Evolutionary conservation across 2,888 invertebrate species (phyloP).

Genomic region (Emmelina monodactyla): DNA sequence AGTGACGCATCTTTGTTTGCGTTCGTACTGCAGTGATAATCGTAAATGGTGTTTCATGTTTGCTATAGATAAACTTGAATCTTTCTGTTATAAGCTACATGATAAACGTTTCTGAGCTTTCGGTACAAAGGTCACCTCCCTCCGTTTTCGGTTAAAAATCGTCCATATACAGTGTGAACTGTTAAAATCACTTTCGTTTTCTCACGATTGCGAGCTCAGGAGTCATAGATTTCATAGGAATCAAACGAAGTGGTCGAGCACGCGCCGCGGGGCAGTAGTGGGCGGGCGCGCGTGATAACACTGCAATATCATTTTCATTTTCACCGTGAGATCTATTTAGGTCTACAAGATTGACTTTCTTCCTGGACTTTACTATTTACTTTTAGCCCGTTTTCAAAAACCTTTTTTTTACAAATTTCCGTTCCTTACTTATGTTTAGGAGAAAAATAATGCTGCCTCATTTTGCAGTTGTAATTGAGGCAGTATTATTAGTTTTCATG

Average conservation of each 20-base stretch:
- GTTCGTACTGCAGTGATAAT: slow-evolving; percentile 7
- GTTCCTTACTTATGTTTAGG: no score
- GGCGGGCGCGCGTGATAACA: slow-evolving; percentile 10
- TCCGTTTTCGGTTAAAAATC: no score
- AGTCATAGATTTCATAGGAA: no score
- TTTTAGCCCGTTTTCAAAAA: slow-evolving; percentile 2
- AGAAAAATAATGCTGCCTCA: no score
- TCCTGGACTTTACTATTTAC: slow-evolving; percentile 1
- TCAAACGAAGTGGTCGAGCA: no score
- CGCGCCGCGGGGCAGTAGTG: slow-evolving; percentile 9
- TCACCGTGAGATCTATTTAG: slow-evolving; percentile 14
- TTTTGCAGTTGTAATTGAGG: no score
- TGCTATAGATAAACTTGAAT: slow-evolving; percentile 4
- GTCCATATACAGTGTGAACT: slow-evolving; percentile 5
- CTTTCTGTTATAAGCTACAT: no score
- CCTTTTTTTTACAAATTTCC: no score
- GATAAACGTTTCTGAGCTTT: no score
- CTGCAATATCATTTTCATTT: slow-evolving; percentile 15
- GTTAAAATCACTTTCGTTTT: slow-evolving; percentile 2
- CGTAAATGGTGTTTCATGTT: slow-evolving; percentile 8
- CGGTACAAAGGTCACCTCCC: no score
- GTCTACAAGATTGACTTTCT: slow-evolving; percentile 3
- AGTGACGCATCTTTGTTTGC: slow-evolving; percentile 31
- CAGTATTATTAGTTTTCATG: no score
- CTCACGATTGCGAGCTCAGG: no score